These are phyloP conservation scores for Psittacula echo DNA, from an alignment of 2,797 vertebrate genomes.

Conservation along the genomic window DNA sequence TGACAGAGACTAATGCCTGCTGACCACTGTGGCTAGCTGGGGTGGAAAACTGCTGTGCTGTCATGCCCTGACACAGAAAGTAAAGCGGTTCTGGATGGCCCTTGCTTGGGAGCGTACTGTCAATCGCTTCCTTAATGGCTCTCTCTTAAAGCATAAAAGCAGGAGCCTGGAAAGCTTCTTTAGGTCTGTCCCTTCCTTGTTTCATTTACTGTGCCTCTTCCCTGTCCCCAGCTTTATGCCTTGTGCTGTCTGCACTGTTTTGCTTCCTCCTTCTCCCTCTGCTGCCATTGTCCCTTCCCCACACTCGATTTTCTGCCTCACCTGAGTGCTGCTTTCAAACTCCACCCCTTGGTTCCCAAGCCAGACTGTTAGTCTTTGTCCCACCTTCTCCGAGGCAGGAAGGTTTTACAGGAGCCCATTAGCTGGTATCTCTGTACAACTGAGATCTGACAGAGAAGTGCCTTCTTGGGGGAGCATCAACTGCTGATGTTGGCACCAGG, in stretches of 20 bases:
- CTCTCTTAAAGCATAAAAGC: neutral
- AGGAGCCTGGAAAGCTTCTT: neutral
- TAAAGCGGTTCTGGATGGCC: neutral
- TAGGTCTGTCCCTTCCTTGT: neutral
- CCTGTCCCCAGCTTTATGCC: neutral
- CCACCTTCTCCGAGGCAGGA: slow-evolving; percentile 40
- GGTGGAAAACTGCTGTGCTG: slow-evolving; percentile 47
- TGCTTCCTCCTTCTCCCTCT: neutral
- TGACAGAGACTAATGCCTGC: slow-evolving; percentile 61
- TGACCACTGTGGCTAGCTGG: slow-evolving; percentile 21
- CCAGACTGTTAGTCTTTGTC: slow-evolving; percentile 44
- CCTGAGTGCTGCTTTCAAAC: slow-evolving; percentile 6
- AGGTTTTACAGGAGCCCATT: slow-evolving; percentile 50
- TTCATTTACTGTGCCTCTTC: neutral
- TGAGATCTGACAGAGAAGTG: neutral
- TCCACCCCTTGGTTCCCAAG: slow-evolving; percentile 10
- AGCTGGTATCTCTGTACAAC: neutral
- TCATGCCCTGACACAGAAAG: neutral
- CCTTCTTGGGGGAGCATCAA: neutral
- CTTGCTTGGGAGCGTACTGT: neutral
- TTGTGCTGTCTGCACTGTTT: neutral
- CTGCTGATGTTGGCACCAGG: neutral
- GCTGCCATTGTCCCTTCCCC: neutral
- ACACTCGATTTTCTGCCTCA: neutral
- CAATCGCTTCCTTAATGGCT: neutral